Conservation (phyloP, 1,140 invertebrate species). For the Arctopsyche grandis region DNA sequence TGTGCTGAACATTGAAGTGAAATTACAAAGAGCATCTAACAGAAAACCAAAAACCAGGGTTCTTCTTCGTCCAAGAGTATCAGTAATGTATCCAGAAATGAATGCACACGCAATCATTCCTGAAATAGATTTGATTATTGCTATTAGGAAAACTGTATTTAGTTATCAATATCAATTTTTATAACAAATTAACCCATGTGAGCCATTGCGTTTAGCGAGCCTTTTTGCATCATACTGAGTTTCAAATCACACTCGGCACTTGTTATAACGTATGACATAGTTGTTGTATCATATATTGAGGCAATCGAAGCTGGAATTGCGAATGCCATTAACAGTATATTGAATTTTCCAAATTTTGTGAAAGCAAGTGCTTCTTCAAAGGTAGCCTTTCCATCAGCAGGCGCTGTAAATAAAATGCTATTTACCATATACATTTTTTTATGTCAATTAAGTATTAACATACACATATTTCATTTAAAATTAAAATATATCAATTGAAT, state of each 20-base stretch:
- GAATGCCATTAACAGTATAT: slow-evolving; percentile 70
- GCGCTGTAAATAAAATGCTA: slow-evolving; percentile 37
- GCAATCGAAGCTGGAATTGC: slow-evolving; percentile 72
- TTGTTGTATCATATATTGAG: slow-evolving; percentile 70
- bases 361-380: slow-evolving; percentile 71
- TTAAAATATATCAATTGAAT: no score
- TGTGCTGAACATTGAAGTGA: slow-evolving; percentile 75
- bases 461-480: no score
- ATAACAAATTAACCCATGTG: slow-evolving; percentile 68
- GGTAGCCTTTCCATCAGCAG: slow-evolving; percentile 59
- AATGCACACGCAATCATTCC: slow-evolving; percentile 86
- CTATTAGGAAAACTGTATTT: no score
- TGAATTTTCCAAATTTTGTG: slow-evolving; percentile 74
- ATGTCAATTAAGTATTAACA: slow-evolving; percentile 27
- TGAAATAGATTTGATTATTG: slow-evolving; percentile 55
- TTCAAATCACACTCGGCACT: slow-evolving; percentile 77
- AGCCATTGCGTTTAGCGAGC: slow-evolving; percentile 72
- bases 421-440: no score
- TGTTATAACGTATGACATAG: slow-evolving; percentile 75
- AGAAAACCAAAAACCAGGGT: slow-evolving; percentile 79
- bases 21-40: slow-evolving; percentile 73
- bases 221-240: slow-evolving; percentile 73
- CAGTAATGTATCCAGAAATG: slow-evolving; percentile 83
- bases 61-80: slow-evolving; percentile 76
- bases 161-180: no score